A percentile compares a stretch with the other conserved stretches of the same genome.
Conservation (phyloP, 2,113 vertebrate genomes). For the Orthonyx spaldingii region DNA sequence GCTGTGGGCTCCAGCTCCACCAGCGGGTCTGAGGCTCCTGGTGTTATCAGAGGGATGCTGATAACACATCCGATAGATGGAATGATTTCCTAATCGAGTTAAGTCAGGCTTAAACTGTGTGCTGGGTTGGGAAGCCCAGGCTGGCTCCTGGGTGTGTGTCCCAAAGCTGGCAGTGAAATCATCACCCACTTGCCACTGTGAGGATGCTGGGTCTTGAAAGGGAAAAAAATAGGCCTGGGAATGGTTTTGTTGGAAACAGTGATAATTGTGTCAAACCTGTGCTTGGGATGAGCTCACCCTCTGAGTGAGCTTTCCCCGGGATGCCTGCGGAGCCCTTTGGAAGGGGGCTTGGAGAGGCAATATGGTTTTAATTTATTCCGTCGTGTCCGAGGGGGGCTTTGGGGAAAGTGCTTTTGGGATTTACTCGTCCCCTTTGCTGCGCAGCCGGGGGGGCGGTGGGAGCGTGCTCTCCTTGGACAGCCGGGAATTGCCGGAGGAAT, state of each 20-base stretch:
- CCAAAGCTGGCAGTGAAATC: not conserved
- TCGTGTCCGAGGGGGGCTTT: not conserved
- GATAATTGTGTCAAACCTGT: not conserved
- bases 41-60: not conserved
- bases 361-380: not conserved
- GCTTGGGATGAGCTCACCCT: not conserved
- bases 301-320: not conserved
- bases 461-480: not conserved
- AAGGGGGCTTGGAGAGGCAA: not conserved
- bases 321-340: not conserved
- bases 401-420: not conserved
- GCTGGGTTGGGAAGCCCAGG: rapidly evolving
- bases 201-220: not conserved
- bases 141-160: not conserved
- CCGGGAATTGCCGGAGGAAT: not conserved
- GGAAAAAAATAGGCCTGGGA: not conserved
- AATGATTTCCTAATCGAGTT: not conserved
- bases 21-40: not conserved
- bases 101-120: not conserved
- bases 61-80: not conserved
- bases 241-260: not conserved
- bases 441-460: not conserved
- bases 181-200: rapidly evolving
- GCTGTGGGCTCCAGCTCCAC: not conserved
- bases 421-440: not conserved